Percentiles rank a stretch among this genome's conserved stretches.
phyloP scores from a whole-genome alignment of 53 echinoderm and acorn worm genomes.

The Echinarachnius parma region DNA sequence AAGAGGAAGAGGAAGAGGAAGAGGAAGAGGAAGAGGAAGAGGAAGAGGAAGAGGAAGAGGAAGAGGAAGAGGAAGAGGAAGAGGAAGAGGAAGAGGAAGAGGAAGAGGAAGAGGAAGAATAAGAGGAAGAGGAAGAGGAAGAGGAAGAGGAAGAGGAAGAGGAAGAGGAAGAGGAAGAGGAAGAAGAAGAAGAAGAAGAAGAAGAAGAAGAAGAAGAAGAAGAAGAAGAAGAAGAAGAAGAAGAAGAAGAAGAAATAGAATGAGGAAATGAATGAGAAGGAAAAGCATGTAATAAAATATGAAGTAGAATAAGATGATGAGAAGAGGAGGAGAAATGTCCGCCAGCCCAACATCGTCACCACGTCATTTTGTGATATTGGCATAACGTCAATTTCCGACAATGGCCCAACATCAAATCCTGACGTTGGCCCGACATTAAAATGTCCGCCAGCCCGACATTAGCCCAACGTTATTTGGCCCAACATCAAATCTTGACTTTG shows the following conservation, averaged over 20 bases:
- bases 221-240: neutral
- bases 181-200: neutral
- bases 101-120: neutral
- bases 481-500: too few relatives aligned
- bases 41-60: neutral
- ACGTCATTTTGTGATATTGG: too few relatives aligned
- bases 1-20: neutral
- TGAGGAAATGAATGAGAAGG: neutral
- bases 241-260: neutral
- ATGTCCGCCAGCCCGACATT: too few relatives aligned
- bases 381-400: too few relatives aligned
- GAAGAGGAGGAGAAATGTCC: neutral
- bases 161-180: neutral
- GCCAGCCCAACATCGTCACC: too few relatives aligned
- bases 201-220: neutral
- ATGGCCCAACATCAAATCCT: too few relatives aligned
- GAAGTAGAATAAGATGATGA: neutral
- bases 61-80: neutral
- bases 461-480: too few relatives aligned
- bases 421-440: too few relatives aligned
- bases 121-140: neutral
- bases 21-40: neutral
- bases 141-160: neutral
- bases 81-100: neutral
- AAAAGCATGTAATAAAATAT: too few relatives aligned